A percentile compares a stretch with the other conserved stretches of the same genome.
Conservation (phyloP, 2,113 vertebrate genomes). For the Nannospalax galili region DNA sequence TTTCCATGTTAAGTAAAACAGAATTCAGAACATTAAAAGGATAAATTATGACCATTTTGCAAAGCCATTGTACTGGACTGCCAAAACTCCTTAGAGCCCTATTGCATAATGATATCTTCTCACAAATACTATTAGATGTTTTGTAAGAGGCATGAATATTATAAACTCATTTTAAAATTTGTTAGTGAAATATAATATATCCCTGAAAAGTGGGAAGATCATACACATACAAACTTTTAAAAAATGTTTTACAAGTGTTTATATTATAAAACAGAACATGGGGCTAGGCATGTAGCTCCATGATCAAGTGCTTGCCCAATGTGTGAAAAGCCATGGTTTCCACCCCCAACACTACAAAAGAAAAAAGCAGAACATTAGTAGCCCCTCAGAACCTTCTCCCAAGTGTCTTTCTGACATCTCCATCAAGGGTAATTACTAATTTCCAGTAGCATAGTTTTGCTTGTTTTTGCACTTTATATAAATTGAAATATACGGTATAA, state of each 20-base stretch:
- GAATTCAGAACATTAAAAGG: conserved; percentile 49
- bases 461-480: conserved; percentile 10
- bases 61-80: conserved; percentile 47
- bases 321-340: background rate
- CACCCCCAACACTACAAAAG: background rate
- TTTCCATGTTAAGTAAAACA: conserved; percentile 59
- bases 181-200: conserved; percentile 5
- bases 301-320: background rate
- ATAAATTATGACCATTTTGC: conserved; percentile 44
- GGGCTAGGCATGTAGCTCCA: background rate
- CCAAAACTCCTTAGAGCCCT: conserved; percentile 19
- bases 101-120: conserved; percentile 31
- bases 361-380: background rate
- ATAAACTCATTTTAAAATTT: conserved; percentile 32
- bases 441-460: background rate
- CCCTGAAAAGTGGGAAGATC: background rate
- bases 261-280: background rate
- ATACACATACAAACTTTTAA: background rate
- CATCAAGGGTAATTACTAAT: background rate
- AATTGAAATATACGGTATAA: conserved; percentile 5
- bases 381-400: background rate
- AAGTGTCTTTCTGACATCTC: background rate
- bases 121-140: conserved; percentile 56
- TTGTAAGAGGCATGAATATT: conserved; percentile 28
- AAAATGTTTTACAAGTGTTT: background rate